Conservation (phyloP, 1,140 invertebrate species). For the Zaprionus tsacasi region DNA sequence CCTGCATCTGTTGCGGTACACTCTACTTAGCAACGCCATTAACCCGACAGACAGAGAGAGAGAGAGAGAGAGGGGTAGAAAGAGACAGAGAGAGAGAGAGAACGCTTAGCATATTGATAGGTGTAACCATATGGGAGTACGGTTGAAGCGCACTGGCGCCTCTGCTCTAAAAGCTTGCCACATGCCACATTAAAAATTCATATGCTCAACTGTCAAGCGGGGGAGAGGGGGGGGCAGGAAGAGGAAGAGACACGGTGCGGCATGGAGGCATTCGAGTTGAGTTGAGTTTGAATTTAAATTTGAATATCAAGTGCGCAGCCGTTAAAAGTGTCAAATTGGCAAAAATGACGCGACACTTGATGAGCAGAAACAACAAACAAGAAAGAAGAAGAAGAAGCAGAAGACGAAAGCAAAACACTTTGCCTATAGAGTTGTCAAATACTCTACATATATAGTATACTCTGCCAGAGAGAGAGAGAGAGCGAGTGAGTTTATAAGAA, state of each 20-base stretch:
- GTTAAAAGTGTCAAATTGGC: slow-evolving; percentile 80
- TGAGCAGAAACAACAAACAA: slow-evolving; percentile 25
- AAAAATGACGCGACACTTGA: slow-evolving; percentile 56
- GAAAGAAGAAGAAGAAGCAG: slow-evolving; percentile 34
- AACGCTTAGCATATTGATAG: slow-evolving; percentile 54
- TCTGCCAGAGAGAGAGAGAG: slow-evolving; percentile 1
- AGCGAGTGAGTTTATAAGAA: slow-evolving; percentile 67
- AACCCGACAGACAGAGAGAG: slow-evolving; percentile 11
- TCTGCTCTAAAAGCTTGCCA: slow-evolving; percentile 55
- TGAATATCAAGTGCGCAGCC: slow-evolving; percentile 76
- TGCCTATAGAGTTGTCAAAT: slow-evolving; percentile 23
- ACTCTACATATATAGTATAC: slow-evolving; percentile 19
- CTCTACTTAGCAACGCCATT: slow-evolving; percentile 43
- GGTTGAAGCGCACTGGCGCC: background rate
- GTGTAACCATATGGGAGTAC: slow-evolving; percentile 46
- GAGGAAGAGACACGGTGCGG: too few relatives aligned
- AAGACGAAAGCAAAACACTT: slow-evolving; percentile 34
- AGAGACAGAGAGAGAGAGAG: background rate
- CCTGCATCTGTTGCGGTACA: slow-evolving; percentile 37
- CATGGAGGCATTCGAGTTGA: slow-evolving; percentile 40
- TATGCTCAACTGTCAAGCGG: slow-evolving; percentile 67
- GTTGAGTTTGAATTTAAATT: slow-evolving; percentile 23
- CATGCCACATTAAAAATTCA: slow-evolving; percentile 75
- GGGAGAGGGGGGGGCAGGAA: background rate
- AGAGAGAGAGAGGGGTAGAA: background rate